Percentiles rank a stretch among this genome's conserved stretches.
Conservation (phyloP, 1,140 invertebrate genomes). For the Chionoecetes opilio region DNA sequence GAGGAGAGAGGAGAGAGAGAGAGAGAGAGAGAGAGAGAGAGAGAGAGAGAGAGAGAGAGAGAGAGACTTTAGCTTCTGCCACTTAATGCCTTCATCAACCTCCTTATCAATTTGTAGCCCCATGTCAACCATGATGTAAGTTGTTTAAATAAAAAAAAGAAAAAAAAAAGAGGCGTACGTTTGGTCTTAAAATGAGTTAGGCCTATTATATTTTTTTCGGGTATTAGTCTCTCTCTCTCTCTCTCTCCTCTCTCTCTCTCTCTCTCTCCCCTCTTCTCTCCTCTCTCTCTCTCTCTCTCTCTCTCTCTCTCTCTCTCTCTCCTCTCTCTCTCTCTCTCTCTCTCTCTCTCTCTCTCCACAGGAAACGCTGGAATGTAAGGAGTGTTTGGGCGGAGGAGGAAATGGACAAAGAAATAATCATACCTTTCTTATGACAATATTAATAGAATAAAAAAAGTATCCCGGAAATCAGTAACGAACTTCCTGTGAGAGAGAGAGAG, state of each 20-base stretch:
- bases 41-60: constrained; percentile 4
- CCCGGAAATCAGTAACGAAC: too few relatives aligned
- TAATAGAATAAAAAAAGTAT: too few relatives aligned
- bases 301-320: constrained; percentile 44
- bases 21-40: constrained; percentile 23
- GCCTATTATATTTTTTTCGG: not conserved
- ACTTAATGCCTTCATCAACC: too few relatives aligned
- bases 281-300: constrained; percentile 39
- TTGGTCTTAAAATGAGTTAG: constrained; percentile 22
- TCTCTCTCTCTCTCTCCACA: not conserved
- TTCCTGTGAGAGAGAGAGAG: too few relatives aligned
- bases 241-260: constrained; percentile 56
- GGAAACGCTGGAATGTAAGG: not conserved
- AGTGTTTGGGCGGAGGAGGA: not conserved
- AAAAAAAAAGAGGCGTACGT: not conserved
- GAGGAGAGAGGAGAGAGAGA: not conserved
- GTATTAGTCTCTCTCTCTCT: constrained; percentile 1
- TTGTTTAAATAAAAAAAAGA: too few relatives aligned
- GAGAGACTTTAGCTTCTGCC: too few relatives aligned
- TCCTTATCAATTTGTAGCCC: too few relatives aligned
- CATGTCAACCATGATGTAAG: too few relatives aligned
- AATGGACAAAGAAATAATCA: not conserved
- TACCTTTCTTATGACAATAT: not conserved
- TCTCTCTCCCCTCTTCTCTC: constrained; percentile 31
- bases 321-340: constrained; percentile 55